These are phyloP conservation scores for Eubucco bourcierii DNA, from an alignment of 2,113 vertebrate species.

Conservation along the genomic window DNA sequence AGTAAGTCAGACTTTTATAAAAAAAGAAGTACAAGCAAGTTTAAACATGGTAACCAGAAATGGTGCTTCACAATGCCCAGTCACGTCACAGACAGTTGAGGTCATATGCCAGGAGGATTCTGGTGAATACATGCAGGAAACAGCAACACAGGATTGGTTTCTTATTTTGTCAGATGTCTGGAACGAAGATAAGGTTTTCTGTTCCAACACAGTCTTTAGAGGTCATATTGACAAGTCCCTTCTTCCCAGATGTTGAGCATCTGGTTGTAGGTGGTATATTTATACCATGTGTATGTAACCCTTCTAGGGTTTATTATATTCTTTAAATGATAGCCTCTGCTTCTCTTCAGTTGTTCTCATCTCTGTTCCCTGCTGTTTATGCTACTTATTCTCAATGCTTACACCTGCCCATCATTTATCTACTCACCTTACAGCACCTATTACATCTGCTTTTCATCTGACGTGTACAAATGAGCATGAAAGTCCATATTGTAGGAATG, in stretches of 20 bases:
- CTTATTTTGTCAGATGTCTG: neutral
- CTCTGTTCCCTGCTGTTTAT: neutral
- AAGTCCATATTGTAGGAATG: neutral
- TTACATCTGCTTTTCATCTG: neutral
- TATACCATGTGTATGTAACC: neutral
- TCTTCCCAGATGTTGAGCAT: neutral
- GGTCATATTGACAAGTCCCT: neutral
- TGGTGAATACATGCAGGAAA: neutral
- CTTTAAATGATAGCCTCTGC: neutral
- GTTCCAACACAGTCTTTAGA: neutral
- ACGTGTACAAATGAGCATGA: neutral
- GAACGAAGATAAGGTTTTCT: neutral
- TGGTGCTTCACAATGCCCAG: neutral
- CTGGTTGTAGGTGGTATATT: neutral
- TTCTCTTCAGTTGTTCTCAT: neutral
- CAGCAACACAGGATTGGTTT: neutral
- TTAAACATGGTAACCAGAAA: neutral
- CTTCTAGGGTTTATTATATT: neutral
- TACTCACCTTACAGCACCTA: neutral
- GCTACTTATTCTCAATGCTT: neutral
- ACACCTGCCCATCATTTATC: neutral
- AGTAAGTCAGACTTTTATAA: neutral
- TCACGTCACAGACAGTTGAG: neutral
- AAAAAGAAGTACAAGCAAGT: neutral
- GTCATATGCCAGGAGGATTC: neutral